Base-by-base conservation (phyloP, 2,888 invertebrate species). In the Cylloceria caligata region DNA sequence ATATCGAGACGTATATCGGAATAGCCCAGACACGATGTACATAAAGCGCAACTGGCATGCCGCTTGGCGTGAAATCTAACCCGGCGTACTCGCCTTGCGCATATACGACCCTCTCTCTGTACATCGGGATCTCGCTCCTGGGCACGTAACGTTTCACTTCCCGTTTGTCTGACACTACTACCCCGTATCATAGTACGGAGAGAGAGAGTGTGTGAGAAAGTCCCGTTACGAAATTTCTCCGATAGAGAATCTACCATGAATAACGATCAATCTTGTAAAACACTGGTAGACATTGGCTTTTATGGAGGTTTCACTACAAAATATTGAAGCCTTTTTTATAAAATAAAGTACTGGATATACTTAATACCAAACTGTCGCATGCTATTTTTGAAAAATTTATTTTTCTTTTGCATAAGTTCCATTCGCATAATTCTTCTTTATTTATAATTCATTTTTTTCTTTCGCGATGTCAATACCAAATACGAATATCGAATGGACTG, bases 1-100 rank as follows among this genome's bases (percentile, higher is more conserved):
- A 73, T 68, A 72, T 79, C 68, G 71, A 42, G 76, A 76, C 79
- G 74, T 82, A 76, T 79, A 76, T 75, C 75, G 72, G 72, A 79
- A 83, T 83, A 72, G 79, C 55, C 79, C 65, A 34, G 78, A 79
- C 75, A 79, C 79, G 71, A 49, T n/a, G 65, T 60, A 60, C 52
- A 45, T 30, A 36, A 47, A 19, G 34, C 55, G 67, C 71, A 71
- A 71, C 65, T 24, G 45, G 65, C 52, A 27, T 21, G 34, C 45
- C 69, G 49, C 57, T 52, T 67, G 65, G 71, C 52, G 60, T 62
- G 68, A 68, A 62, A 80, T 76, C 72, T 62, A 76, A 83, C 67
- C 67, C 52, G 49, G 47, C 62, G 19, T 45, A 55, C 45, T 72
- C 52, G 3, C 47, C 19, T 42, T 36, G 13, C 65, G 39, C 27